Evolutionary conservation across 1,140 invertebrate genomes (phyloP).

Genomic region (Heliothis subflexa): DNA sequence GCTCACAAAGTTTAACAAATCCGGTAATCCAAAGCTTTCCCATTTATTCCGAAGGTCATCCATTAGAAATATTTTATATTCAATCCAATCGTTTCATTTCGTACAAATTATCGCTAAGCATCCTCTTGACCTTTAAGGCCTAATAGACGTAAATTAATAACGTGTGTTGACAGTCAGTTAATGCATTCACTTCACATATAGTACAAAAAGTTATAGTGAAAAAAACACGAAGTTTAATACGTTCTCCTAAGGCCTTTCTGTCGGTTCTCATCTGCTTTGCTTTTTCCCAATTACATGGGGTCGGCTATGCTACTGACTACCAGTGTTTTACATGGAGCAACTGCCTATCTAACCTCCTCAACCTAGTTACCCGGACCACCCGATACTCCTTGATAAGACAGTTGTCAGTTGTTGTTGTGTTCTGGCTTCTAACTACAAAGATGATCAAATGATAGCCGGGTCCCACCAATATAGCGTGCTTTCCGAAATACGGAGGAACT

Average conservation of each 20-base stretch:
- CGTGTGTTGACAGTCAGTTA: constrained; percentile 17
- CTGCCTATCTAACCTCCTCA: too few relatives aligned
- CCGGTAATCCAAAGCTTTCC: background rate
- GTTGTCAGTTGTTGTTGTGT: too few relatives aligned
- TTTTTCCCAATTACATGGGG: background rate
- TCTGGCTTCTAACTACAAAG: too few relatives aligned
- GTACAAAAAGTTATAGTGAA: background rate
- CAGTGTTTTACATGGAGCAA: too few relatives aligned
- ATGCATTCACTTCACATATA: constrained; percentile 14
- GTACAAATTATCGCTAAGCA: constrained; percentile 34
- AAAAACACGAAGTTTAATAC: constrained; percentile 8
- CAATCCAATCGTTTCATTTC: constrained; percentile 10
- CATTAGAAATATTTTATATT: constrained; percentile 19
- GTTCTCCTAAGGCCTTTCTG: too few relatives aligned
- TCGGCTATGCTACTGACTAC: background rate
- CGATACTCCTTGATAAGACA: too few relatives aligned
- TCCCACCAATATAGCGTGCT: too few relatives aligned
- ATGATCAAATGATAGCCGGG: too few relatives aligned
- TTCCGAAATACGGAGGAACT: too few relatives aligned
- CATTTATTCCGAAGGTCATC: background rate
- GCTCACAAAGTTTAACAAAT: background rate
- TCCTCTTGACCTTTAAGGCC: constrained; percentile 9
- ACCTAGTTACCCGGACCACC: too few relatives aligned
- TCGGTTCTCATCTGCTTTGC: background rate
- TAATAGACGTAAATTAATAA: constrained; percentile 15